Base-by-base conservation (phyloP, 2,888 invertebrate genomes). In the Synanthedon vespiformis region DNA sequence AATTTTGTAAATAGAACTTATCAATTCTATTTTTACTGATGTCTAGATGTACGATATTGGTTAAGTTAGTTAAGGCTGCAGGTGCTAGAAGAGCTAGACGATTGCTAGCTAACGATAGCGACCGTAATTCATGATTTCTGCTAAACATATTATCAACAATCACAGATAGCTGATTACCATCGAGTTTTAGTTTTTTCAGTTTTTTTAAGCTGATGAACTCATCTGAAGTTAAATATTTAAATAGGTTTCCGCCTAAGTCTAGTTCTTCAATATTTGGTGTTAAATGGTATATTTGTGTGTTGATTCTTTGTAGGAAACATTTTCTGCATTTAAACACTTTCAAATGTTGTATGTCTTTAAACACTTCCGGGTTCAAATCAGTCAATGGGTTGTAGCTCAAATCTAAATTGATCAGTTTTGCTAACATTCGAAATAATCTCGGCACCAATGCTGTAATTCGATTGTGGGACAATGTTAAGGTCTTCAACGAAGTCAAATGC, bases 281-380 rank as follows among this genome's bases (percentile, higher is more conserved):
- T 64, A 94, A 88, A 72, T 93, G 92, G 80, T 94, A 94, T 64
- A 95, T 90, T 72, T 93, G 92, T 10, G 93, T 91, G 81, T 95
- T 94, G 64, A 95, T 90, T 73, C 92, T 90, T 64, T 90, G 89
- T 61, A 95, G 78, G 54, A 90, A 88, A 77, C 95, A 95, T 59
- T 89, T 86, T 60, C 94, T 89, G 72, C 95, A 94, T 68, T 91
- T 91, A 60, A 95, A 89, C 56, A 90, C 82, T 69, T 89, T 89
- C 56, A 95, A 81, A 64, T 92, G 91, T 89, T 93, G 90, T 55
- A 90, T 89, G 78, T 94, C 94, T 70, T 92, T 93, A 77, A 94
- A 93, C 50, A 93, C 92, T 79, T 94, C 94, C 10, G 94, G 93
- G 67, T 91, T 91, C 55, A 95, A 87, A 68, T 94, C 93, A 51